Conservation (phyloP, 2,797 vertebrate species). For the Manis crassicaudata region DNA sequence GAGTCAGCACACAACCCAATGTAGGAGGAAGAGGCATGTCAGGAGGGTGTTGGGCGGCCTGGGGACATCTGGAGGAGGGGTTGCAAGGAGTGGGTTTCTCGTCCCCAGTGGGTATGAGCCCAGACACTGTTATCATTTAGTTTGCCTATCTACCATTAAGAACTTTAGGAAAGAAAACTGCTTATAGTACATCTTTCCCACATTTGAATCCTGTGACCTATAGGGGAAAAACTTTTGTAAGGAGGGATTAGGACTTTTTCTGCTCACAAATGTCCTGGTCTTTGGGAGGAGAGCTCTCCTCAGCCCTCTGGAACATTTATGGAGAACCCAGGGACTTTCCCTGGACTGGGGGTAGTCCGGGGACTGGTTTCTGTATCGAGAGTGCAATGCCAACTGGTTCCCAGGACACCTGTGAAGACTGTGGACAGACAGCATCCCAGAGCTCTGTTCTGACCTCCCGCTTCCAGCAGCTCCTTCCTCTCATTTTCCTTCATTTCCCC, state of each 20-base stretch:
- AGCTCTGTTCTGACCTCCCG: not conserved
- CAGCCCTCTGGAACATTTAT: not conserved
- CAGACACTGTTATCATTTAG: not conserved
- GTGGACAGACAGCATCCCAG: not conserved
- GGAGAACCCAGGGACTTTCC: not conserved
- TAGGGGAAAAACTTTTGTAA: not conserved
- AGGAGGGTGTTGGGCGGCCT: not conserved
- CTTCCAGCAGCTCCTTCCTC: not conserved
- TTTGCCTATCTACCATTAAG: not conserved
- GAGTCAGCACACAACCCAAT: accelerated
- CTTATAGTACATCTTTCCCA: not conserved
- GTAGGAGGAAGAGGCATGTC: not conserved
- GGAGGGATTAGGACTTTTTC: not conserved
- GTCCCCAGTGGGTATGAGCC: not conserved
- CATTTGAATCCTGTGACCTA: not conserved
- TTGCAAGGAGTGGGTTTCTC: not conserved
- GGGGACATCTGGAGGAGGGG: not conserved
- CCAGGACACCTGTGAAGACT: not conserved
- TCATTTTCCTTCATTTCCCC: not conserved
- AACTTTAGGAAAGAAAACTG: not conserved
- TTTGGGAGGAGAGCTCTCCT: not conserved
- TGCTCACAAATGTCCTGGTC: not conserved
- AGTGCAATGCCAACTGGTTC: not conserved
- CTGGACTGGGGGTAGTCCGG: not conserved
- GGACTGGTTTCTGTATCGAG: not conserved